Evolutionary conservation across 1,140 invertebrate genomes (phyloP).

Genomic region (Bombus consobrinus): DNA sequence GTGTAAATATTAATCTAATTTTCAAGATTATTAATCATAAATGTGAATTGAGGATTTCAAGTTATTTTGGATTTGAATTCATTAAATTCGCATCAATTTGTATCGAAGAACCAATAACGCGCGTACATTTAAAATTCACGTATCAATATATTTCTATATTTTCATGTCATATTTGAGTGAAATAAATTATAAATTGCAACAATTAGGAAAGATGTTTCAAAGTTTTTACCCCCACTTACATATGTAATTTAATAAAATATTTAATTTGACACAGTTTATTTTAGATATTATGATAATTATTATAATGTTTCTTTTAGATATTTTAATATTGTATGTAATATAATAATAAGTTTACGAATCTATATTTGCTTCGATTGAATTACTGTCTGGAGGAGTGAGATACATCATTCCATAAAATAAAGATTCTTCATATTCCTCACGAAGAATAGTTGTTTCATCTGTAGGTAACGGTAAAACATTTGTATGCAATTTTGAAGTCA

Average conservation of each 20-base stretch:
- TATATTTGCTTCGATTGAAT: background rate
- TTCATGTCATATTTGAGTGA: background rate
- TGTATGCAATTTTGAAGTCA: constrained; percentile 7
- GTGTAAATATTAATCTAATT: background rate
- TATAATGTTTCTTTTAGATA: background rate
- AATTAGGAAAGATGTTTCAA: background rate
- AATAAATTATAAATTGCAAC: background rate
- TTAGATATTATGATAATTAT: background rate
- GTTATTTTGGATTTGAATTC: background rate
- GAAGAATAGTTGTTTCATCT: background rate
- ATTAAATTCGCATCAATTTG: background rate
- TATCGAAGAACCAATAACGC: constrained; percentile 8
- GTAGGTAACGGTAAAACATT: background rate
- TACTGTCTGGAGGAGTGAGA: constrained; percentile 12
- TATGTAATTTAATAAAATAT: background rate
- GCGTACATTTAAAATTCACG: background rate
- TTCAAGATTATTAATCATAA: background rate
- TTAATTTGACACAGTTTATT: background rate
- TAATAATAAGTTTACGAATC: background rate
- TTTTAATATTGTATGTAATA: constrained; percentile 1
- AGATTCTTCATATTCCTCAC: constrained; percentile 18
- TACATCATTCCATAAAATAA: constrained; percentile 16
- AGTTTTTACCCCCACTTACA: background rate
- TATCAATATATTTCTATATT: background rate
- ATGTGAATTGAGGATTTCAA: background rate